Conservation (phyloP, 1,140 invertebrate species). For the Coptotermes formosanus region DNA sequence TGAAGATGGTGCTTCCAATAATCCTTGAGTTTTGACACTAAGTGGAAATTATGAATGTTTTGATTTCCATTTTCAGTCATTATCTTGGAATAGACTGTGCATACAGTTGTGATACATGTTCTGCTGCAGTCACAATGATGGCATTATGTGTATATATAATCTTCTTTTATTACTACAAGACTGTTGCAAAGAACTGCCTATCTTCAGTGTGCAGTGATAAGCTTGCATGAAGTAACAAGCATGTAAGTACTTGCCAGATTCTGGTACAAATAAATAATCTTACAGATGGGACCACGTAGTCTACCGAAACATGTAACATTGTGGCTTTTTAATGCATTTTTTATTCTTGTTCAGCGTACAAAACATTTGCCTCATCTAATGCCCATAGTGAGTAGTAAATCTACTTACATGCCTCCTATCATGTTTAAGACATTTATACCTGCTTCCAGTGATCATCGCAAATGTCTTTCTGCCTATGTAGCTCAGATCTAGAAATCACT, state of each 20-base stretch:
- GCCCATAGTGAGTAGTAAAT: too few species aligned
- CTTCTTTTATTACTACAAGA: not conserved
- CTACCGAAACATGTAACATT: not conserved
- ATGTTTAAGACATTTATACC: too few species aligned
- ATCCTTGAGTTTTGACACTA: not conserved
- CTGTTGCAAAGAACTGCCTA: not conserved
- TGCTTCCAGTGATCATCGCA: too few species aligned
- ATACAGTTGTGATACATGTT: not conserved
- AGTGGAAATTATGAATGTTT: not conserved
- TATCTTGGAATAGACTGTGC: not conserved
- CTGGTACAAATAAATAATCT: not conserved
- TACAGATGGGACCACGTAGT: not conserved
- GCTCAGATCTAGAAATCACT: too few species aligned
- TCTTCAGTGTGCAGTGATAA: not conserved
- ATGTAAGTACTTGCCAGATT: not conserved
- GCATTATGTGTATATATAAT: not conserved
- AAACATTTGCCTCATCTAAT: not conserved
- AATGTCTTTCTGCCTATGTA: too few species aligned
- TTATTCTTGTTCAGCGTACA: not conserved
- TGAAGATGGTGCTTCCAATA: not conserved
- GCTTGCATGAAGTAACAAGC: not conserved
- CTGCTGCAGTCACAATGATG: not conserved
- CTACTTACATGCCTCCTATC: too few species aligned
- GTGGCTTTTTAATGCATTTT: not conserved
- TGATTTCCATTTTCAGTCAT: not conserved